These are phyloP conservation scores for Augochlorella aurata DNA, from an alignment of 2,888 invertebrate genomes.

Conservation along the genomic window DNA sequence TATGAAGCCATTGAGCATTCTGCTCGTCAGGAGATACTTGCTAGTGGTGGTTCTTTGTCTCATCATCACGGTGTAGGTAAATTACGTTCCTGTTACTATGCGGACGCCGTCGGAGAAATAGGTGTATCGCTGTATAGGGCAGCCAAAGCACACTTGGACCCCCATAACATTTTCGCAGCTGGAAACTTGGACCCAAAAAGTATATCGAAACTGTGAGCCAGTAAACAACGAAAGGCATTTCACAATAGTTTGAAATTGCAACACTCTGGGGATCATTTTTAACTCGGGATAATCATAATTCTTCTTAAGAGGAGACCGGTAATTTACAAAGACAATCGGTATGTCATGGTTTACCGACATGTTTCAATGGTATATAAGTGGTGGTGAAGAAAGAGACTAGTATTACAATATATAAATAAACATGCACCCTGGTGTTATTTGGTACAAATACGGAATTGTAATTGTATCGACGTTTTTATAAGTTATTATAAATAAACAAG, in stretches of 20 bases:
- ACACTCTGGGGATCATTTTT: conserved; percentile 15
- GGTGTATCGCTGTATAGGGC: conserved; percentile 91
- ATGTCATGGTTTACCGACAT: conserved; percentile 44
- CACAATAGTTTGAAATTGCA: conserved; percentile 22
- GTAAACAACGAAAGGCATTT: neutral
- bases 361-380: conserved; percentile 43
- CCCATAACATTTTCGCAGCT: conserved; percentile 95
- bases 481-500: conserved; percentile 78
- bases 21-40: conserved; percentile 95
- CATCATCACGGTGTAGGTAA: conserved; percentile 99
- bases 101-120: conserved; percentile 90
- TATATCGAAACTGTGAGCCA: conserved; percentile 63
- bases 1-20: conserved; percentile 94
- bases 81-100: conserved; percentile 93
- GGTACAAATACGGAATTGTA: conserved; percentile 76
- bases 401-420: conserved; percentile 64
- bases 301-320: conserved; percentile 35
- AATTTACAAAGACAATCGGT: conserved; percentile 43
- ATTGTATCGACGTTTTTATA: conserved; percentile 77
- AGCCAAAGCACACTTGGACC: conserved; percentile 94
- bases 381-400: conserved; percentile 48
- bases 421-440: conserved; percentile 60
- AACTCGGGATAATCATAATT: conserved; percentile 14
- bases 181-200: conserved; percentile 86
- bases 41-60: conserved; percentile 95